These are phyloP conservation scores for Icerya purchasi DNA, from an alignment of 2,888 invertebrate genomes.

Conservation along the genomic window DNA sequence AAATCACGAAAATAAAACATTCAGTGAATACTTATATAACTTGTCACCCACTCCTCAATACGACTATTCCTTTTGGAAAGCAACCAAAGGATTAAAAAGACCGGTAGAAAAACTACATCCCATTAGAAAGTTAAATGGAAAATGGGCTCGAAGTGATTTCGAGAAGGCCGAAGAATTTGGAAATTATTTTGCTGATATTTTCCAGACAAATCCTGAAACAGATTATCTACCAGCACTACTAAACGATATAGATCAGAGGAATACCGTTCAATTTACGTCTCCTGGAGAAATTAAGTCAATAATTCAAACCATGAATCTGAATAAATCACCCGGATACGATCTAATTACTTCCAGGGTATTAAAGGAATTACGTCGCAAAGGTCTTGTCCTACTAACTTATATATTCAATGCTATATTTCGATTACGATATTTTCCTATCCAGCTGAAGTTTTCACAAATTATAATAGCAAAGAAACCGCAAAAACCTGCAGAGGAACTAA, in stretches of 20 bases:
- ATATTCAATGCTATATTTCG: not conserved
- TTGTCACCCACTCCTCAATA: too few relatives aligned
- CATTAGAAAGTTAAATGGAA: too few relatives aligned
- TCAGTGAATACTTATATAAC: too few relatives aligned
- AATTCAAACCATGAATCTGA: not conserved
- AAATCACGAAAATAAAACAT: too few relatives aligned
- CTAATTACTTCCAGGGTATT: not conserved
- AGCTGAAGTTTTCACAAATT: not conserved
- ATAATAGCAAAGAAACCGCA: not conserved
- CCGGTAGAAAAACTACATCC: too few relatives aligned
- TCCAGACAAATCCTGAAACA: not conserved
- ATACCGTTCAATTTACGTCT: not conserved
- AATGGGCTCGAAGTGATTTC: too few relatives aligned
- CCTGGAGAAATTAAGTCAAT: not conserved
- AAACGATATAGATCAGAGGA: not conserved
- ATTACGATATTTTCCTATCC: not conserved
- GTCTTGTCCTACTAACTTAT: not conserved
- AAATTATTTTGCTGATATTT: too few relatives aligned
- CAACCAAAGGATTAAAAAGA: too few relatives aligned
- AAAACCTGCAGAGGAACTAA: not conserved
- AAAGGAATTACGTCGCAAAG: not conserved
- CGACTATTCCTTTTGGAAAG: too few relatives aligned
- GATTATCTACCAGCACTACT: not conserved
- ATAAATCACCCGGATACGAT: not conserved
- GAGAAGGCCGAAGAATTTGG: too few relatives aligned